Conservation (phyloP, 1,140 invertebrate species). For the Orussus abietinus region DNA sequence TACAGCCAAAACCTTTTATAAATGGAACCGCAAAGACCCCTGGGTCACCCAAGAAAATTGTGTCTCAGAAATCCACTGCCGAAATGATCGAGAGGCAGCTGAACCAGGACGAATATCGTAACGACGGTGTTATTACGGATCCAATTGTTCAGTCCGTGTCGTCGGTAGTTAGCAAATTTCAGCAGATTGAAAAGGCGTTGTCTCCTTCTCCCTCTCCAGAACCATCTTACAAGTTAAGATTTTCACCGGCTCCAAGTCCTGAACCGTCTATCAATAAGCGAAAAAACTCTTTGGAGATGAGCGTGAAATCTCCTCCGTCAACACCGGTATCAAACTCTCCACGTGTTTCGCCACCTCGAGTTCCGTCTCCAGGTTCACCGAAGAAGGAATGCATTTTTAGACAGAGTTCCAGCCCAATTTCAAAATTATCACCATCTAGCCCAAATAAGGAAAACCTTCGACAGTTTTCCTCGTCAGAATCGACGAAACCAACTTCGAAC, state of each 20-base stretch:
- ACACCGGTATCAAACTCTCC: slow-evolving; percentile 32
- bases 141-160: slow-evolving; percentile 45
- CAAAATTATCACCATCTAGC: slow-evolving; percentile 2
- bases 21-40: slow-evolving; percentile 26
- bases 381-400: slow-evolving; percentile 24
- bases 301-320: slow-evolving; percentile 35
- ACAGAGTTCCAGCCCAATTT: slow-evolving; percentile 18
- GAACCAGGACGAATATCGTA: slow-evolving; percentile 25
- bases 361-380: slow-evolving; percentile 29
- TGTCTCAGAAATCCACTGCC: slow-evolving; percentile 30
- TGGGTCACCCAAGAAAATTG: slow-evolving; percentile 36
- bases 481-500: too few relatives aligned
- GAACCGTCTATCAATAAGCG: slow-evolving; percentile 28
- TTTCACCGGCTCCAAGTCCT: slow-evolving; percentile 41
- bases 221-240: slow-evolving; percentile 38
- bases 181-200: slow-evolving; percentile 41
- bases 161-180: slow-evolving; percentile 47
- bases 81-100: slow-evolving; percentile 32
- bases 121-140: slow-evolving; percentile 43
- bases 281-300: slow-evolving; percentile 30
- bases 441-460: background rate
- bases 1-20: slow-evolving; percentile 29
- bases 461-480: slow-evolving; percentile 42
- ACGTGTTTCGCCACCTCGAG: slow-evolving; percentile 19
- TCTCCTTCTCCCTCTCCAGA: slow-evolving; percentile 41